Conservation (phyloP, 2,113 vertebrate genomes). For the Charina bottae region DNA sequence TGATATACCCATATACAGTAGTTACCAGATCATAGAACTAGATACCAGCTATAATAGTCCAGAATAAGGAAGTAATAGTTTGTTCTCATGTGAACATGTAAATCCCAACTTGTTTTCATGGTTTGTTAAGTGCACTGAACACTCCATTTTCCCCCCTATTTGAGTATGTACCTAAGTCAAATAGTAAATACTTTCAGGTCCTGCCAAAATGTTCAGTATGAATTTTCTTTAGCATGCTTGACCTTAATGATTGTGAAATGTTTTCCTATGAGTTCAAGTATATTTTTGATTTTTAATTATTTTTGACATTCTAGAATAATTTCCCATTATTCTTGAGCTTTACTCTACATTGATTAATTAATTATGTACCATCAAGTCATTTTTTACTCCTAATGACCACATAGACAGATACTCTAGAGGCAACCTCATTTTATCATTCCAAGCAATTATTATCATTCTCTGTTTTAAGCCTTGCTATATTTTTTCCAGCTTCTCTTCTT, state of each 20-base stretch:
- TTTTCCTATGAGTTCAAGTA: not conserved
- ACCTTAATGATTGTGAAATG: not conserved
- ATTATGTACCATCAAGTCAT: not conserved
- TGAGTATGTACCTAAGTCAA: not conserved
- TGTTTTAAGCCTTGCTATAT: not conserved
- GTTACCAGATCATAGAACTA: not conserved
- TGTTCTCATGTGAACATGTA: not conserved
- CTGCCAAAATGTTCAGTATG: not conserved
- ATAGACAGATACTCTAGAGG: not conserved
- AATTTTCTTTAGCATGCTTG: not conserved
- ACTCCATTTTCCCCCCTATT: not conserved
- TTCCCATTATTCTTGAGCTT: not conserved
- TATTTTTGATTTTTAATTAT: not conserved
- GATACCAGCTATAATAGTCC: not conserved
- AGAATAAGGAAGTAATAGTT: too few relatives aligned
- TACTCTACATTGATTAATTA: not conserved
- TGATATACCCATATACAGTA: too few relatives aligned
- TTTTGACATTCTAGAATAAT: not conserved
- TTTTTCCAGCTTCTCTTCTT: not conserved
- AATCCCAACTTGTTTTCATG: not conserved
- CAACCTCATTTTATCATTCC: not conserved
- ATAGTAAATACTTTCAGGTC: too few relatives aligned
- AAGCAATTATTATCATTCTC: not conserved
- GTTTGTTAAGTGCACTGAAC: not conserved
- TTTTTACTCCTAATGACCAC: not conserved